A percentile compares a stretch with the other conserved stretches of the same genome.
Evolutionary conservation across 2,888 invertebrate genomes (phyloP).

Genomic region (Aproaerema taeniolella): DNA sequence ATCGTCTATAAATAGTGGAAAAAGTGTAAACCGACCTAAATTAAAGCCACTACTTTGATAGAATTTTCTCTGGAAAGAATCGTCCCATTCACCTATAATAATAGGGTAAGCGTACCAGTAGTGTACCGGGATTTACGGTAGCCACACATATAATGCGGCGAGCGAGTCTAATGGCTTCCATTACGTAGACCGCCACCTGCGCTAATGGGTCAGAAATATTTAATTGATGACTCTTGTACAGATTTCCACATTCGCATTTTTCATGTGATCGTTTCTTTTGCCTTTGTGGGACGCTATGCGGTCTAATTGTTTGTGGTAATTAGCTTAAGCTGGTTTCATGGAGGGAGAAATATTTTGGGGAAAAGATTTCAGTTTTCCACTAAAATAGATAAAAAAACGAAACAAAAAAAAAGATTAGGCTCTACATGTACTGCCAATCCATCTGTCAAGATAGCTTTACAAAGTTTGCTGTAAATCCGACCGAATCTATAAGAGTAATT

Average conservation of each 20-base stretch:
- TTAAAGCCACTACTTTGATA: too few species aligned
- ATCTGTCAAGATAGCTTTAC: too few species aligned
- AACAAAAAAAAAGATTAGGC: neutral
- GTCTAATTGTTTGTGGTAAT: neutral
- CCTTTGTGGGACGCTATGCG: neutral
- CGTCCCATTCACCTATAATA: too few species aligned
- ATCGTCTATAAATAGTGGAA: too few species aligned
- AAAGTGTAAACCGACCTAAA: too few species aligned
- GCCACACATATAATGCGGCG: constrained; percentile 3
- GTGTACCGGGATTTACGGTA: constrained; percentile 1
- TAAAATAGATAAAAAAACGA: neutral
- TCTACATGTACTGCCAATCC: neutral
- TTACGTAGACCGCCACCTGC: constrained; percentile 66
- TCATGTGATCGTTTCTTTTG: constrained; percentile 43
- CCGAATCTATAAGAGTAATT: too few species aligned
- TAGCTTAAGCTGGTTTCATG: neutral
- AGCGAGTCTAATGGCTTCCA: constrained; percentile 59
- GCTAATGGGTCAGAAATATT: constrained; percentile 73
- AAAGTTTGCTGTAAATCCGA: too few species aligned
- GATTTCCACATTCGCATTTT: constrained; percentile 56
- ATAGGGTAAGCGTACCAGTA: too few species aligned
- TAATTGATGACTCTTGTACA: constrained; percentile 64
- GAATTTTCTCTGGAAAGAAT: too few species aligned
- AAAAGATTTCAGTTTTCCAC: neutral
- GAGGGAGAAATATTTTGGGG: neutral